Conservation (phyloP, 2,888 invertebrate genomes). For the Nymphalis urticae region DNA sequence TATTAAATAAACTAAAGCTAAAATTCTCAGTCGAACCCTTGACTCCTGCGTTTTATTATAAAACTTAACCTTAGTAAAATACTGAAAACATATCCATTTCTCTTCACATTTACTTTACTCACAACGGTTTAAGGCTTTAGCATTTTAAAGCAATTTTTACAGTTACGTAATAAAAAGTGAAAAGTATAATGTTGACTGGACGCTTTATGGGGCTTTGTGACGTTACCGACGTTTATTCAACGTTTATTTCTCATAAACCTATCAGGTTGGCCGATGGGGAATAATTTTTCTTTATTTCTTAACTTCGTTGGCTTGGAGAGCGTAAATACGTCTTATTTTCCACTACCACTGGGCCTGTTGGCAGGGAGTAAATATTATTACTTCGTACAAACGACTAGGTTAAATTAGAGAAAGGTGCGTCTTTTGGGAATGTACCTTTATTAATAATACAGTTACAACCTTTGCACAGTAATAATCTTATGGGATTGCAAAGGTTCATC, state of each 20-base stretch:
- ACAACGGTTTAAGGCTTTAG: neutral
- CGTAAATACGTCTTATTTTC: slow-evolving; percentile 38
- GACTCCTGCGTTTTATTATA: neutral
- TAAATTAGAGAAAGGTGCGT: slow-evolving; percentile 32
- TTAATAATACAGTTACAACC: slow-evolving; percentile 26
- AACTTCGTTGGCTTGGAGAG: slow-evolving; percentile 28
- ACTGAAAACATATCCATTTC: neutral
- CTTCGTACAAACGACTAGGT: slow-evolving; percentile 30
- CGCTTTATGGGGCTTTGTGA: slow-evolving; percentile 25
- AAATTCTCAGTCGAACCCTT: slow-evolving; percentile 6
- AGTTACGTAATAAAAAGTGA: slow-evolving; percentile 13
- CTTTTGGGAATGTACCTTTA: slow-evolving; percentile 24
- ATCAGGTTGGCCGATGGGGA: slow-evolving; percentile 34
- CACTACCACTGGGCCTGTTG: slow-evolving; percentile 33
- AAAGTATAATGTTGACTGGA: slow-evolving; percentile 22
- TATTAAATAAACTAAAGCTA: slow-evolving; percentile 23
- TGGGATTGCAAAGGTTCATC: neutral
- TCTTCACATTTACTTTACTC: neutral
- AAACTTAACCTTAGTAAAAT: neutral
- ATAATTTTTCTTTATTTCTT: slow-evolving; percentile 36
- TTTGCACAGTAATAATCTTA: neutral
- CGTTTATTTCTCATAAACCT: slow-evolving; percentile 29
- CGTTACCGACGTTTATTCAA: slow-evolving; percentile 23
- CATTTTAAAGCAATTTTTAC: slow-evolving; percentile 5
- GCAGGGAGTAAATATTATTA: slow-evolving; percentile 36